Percentiles rank a stretch among this genome's conserved stretches.
Evolutionary conservation across 2,888 invertebrate genomes (phyloP).

Genomic region (Campaea margaritaria): DNA sequence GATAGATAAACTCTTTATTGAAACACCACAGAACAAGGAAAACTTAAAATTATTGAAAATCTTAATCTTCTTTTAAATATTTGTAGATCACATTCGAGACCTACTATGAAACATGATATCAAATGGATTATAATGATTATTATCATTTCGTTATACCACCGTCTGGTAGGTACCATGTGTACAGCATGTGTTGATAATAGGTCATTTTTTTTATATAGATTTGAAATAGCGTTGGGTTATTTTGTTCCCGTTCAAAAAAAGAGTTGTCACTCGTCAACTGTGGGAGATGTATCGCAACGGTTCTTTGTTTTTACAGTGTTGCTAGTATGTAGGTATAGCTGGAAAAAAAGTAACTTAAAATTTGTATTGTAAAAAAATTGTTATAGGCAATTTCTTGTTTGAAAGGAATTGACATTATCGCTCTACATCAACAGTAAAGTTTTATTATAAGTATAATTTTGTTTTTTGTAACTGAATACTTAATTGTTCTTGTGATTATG

Average conservation of each 20-base stretch:
- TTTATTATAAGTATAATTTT: no score
- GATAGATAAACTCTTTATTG: no score
- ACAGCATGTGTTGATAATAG: constrained; percentile 30
- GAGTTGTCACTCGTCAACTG: constrained; percentile 52
- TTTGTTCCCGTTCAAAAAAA: constrained; percentile 43
- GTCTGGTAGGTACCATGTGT: constrained; percentile 34
- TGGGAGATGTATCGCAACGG: constrained; percentile 28
- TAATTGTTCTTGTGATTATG: no score
- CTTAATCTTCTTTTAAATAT: no score
- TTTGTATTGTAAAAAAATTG: no score
- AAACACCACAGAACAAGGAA: no score
- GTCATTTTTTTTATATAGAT: constrained; percentile 43
- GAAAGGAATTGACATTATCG: no score
- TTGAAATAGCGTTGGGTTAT: constrained; percentile 44
- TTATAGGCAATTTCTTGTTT: no score
- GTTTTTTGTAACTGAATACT: no score
- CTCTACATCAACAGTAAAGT: no score
- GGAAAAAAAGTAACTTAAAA: constrained; percentile 12
- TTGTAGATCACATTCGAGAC: no score
- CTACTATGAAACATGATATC: constrained; percentile 8
- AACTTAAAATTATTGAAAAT: no score
- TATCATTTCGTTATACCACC: constrained; percentile 16
- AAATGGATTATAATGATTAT: background rate
- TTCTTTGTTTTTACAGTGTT: constrained; percentile 36
- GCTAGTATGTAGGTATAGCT: constrained; percentile 25